A percentile compares a stretch with the other conserved stretches of the same genome.
These are phyloP conservation scores for Percina caprodes DNA, from an alignment of 2,113 vertebrate species.

Conservation along the genomic window DNA sequence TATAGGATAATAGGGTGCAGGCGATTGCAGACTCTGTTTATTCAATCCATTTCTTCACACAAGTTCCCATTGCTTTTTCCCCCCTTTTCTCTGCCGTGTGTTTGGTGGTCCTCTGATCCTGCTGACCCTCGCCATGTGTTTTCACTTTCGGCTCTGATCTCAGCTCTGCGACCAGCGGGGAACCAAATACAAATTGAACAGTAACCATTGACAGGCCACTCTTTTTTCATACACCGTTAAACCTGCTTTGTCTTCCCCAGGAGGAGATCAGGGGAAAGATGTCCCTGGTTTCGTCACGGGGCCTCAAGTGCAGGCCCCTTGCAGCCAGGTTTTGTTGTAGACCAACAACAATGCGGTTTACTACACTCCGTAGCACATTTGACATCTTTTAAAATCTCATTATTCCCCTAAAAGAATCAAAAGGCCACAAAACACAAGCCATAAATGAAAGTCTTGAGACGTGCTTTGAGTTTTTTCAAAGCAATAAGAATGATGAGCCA, in stretches of 20 bases:
- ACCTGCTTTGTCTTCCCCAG: slow-evolving; percentile 93
- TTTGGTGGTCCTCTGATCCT: slow-evolving; percentile 99
- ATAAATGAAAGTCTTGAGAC: slow-evolving; percentile 30
- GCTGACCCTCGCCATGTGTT: slow-evolving; percentile 99
- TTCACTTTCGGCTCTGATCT: slow-evolving; percentile 99
- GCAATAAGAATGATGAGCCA: slow-evolving; percentile 37
- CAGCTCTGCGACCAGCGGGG: slow-evolving; percentile 99
- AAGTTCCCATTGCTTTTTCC: slow-evolving; percentile 91
- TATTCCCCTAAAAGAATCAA: slow-evolving; percentile 48
- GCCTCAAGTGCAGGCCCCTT: background rate
- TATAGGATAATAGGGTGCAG: slow-evolving; percentile 97
- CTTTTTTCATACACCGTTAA: slow-evolving; percentile 92
- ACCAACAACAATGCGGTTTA: slow-evolving; percentile 49
- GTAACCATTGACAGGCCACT: slow-evolving; percentile 99
- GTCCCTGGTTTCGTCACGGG: slow-evolving; percentile 79
- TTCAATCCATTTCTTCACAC: slow-evolving; percentile 97
- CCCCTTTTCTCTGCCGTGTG: slow-evolving; percentile 89
- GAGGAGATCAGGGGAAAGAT: slow-evolving; percentile 84
- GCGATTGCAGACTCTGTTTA: slow-evolving; percentile 97
- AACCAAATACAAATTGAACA: slow-evolving; percentile 99
- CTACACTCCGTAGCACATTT: slow-evolving; percentile 36
- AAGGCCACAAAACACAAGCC: slow-evolving; percentile 49
- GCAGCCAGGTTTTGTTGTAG: slow-evolving; percentile 25
- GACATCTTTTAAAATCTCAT: slow-evolving; percentile 48
- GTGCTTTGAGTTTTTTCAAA: slow-evolving; percentile 9